phyloP scores from a whole-genome alignment of 2,113 vertebrate genomes.

The rat (Rattus norvegicus) region DNA sequence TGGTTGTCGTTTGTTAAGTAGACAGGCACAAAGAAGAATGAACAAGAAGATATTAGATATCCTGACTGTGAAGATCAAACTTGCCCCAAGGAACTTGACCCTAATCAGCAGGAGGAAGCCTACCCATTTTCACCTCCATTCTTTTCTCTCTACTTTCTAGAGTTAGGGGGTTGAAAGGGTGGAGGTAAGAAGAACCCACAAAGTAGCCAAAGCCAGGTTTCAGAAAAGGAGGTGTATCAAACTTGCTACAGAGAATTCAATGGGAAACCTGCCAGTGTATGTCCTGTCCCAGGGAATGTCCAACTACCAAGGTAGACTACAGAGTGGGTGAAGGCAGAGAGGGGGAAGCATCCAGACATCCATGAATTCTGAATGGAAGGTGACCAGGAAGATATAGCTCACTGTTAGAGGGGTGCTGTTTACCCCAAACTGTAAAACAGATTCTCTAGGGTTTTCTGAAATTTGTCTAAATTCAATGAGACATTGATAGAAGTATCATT shows the following conservation, averaged over 20 bases:
- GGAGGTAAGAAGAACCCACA: too few relatives aligned
- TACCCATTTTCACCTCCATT: rapidly evolving
- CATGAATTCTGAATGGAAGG: neutral
- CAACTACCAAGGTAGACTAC: too few relatives aligned
- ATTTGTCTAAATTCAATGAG: neutral
- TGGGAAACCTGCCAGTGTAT: neutral
- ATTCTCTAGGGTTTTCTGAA: neutral
- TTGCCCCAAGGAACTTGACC: too few relatives aligned
- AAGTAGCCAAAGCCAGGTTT: too few relatives aligned
- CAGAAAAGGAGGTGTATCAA: neutral
- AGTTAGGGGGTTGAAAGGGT: too few relatives aligned
- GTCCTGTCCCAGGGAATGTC: neutral
- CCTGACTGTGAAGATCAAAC: too few relatives aligned
- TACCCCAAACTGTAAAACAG: neutral
- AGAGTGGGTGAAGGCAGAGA: neutral
- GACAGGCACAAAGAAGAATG: too few relatives aligned
- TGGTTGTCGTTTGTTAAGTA: too few relatives aligned
- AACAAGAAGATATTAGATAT: too few relatives aligned
- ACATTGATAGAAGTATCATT: neutral
- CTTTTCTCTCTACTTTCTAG: too few relatives aligned
- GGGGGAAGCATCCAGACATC: neutral
- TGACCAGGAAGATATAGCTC: neutral
- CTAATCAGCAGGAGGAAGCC: too few relatives aligned
- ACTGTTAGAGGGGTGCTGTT: neutral
- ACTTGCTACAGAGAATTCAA: neutral